phyloP scores from a whole-genome alignment of 2,888 invertebrate species.

The Melanotus villosus region DNA sequence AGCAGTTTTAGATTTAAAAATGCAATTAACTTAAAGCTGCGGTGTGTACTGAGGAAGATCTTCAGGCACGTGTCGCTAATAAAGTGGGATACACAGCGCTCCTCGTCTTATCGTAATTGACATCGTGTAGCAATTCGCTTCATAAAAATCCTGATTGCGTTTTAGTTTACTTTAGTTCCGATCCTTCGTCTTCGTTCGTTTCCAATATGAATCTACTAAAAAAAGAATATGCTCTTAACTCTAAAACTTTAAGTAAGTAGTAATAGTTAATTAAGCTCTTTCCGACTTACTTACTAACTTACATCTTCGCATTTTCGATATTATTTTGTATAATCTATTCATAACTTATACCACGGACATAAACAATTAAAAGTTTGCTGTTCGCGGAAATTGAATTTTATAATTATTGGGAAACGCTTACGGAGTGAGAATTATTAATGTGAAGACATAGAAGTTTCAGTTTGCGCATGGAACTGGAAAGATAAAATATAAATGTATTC shows the following conservation, averaged over 20 bases:
- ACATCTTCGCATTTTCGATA: slow-evolving; percentile 16
- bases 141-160: slow-evolving; percentile 40
- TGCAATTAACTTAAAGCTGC: slow-evolving; percentile 6
- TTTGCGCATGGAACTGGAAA: slow-evolving; percentile 42
- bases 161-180: slow-evolving; percentile 31
- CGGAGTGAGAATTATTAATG: slow-evolving; percentile 42
- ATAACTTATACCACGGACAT: slow-evolving; percentile 23
- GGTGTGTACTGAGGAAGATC: slow-evolving; percentile 8
- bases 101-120: slow-evolving; percentile 37
- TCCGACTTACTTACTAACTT: slow-evolving; percentile 17
- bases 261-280: not conserved
- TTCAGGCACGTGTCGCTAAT: slow-evolving; percentile 35
- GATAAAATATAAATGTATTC: slow-evolving; percentile 47
- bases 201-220: not conserved
- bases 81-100: slow-evolving; percentile 20
- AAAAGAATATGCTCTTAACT: slow-evolving; percentile 2
- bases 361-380: slow-evolving; percentile 43
- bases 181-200: slow-evolving; percentile 8
- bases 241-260: not conserved
- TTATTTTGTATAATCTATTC: slow-evolving; percentile 36
- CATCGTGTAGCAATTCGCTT: slow-evolving; percentile 36
- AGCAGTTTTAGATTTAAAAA: not conserved
- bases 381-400: slow-evolving; percentile 41
- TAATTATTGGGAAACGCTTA: slow-evolving; percentile 47
- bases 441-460: slow-evolving; percentile 36